Conservation (phyloP, 2,888 invertebrate species). For the Protodeltote pygarga region DNA sequence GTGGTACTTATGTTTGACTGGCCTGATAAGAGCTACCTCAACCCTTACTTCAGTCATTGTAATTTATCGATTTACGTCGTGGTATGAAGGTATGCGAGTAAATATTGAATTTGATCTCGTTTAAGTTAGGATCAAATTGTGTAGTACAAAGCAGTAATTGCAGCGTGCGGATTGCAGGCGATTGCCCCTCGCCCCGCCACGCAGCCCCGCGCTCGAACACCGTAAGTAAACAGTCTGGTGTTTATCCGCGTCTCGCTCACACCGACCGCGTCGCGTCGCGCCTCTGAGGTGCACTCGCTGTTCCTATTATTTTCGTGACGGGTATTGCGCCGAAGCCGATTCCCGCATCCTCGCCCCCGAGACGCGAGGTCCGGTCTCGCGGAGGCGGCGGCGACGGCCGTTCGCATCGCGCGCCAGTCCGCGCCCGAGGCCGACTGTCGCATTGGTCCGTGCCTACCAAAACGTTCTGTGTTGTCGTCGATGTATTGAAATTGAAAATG, state of each 20-base stretch:
- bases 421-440: constrained; percentile 83
- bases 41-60: constrained; percentile 1
- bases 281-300: constrained; percentile 87
- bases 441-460: constrained; percentile 78
- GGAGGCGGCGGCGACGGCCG: constrained; percentile 84
- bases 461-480: constrained; percentile 70
- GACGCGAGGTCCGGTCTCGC: constrained; percentile 86
- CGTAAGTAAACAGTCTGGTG: constrained; percentile 87
- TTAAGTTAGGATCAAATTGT: constrained; percentile 75
- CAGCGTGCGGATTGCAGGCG: constrained; percentile 86
- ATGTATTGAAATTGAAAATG: constrained; percentile 77
- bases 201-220: constrained; percentile 81
- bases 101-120: constrained; percentile 49
- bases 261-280: constrained; percentile 85
- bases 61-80: background rate
- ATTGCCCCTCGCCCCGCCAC: constrained; percentile 75
- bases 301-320: constrained; percentile 87
- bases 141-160: constrained; percentile 82
- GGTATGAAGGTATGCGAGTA: constrained; percentile 3
- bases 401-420: constrained; percentile 84
- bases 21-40: background rate
- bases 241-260: constrained; percentile 87
- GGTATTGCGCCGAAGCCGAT: constrained; percentile 87
- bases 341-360: constrained; percentile 86
- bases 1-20: background rate